These are phyloP conservation scores for Micronisus gabar DNA, from an alignment of 2,113 vertebrate species.

Conservation along the genomic window DNA sequence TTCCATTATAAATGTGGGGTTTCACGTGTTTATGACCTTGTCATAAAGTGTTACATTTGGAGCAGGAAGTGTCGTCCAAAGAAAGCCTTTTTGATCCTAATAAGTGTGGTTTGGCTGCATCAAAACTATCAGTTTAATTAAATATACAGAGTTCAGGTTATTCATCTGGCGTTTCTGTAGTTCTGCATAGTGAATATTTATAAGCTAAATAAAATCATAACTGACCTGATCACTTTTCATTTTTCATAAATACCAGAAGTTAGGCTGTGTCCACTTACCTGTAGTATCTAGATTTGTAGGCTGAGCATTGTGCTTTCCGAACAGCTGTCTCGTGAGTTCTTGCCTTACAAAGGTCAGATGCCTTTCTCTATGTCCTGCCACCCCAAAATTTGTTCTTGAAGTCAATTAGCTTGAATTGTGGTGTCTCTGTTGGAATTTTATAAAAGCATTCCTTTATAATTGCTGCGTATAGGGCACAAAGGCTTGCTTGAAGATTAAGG, in stretches of 20 bases:
- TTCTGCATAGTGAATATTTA: not conserved
- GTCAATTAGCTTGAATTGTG: not conserved
- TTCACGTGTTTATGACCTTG: not conserved
- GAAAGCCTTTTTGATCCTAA: not conserved
- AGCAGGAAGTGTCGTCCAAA: not conserved
- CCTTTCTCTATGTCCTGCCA: not conserved
- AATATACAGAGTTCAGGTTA: not conserved
- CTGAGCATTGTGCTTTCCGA: not conserved
- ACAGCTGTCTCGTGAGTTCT: not conserved
- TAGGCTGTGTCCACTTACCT: not conserved
- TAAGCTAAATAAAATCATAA: not conserved
- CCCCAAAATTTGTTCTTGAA: not conserved
- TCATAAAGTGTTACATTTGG: not conserved
- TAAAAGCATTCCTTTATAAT: not conserved
- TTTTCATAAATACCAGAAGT: not conserved
- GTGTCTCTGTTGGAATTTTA: not conserved
- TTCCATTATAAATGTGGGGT: not conserved
- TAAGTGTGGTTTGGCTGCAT: not conserved
- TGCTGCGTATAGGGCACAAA: not conserved
- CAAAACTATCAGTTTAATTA: not conserved
- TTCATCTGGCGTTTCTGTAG: not conserved
- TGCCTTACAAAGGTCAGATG: not conserved
- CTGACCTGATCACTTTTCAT: not conserved
- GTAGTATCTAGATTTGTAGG: not conserved
- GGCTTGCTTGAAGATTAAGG: not conserved